Evolutionary conservation across 2,113 vertebrate genomes (phyloP), one percentile per base, ranked within the genome.

Genomic region (Podarcis cretensis): DNA sequence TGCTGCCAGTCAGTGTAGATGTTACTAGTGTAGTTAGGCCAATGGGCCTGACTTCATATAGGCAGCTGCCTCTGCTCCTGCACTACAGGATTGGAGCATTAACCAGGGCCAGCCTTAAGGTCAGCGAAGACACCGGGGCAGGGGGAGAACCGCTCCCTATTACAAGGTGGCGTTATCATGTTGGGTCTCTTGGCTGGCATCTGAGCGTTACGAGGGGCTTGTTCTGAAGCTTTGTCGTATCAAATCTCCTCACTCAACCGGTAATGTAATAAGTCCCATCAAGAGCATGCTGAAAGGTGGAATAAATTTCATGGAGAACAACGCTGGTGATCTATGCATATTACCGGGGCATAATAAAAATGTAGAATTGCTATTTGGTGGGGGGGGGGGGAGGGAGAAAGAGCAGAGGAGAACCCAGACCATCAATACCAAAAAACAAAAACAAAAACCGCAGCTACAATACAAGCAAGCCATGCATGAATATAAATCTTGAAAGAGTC

Each of bases 351-450:
- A 97, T 97, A 96, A 97, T 97, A 97, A 97, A 97, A 96, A 96
- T 96, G 96, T 96, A 96, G 95, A 93, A 93, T 84, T 78, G 43
- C 23, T 27, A 4, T 5, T 54, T 54, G 48, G 10, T 54, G 2
- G 48, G 9, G 10, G 10, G 9, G 48, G 48, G 43, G 23, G 0
- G 14, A n/a, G 9, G 6, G 10, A 30, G 23, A 18, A 9, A 13
- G 94, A 63, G 93, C 23, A 92, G 93, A 83, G 95, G 96, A 94
- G 96, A 97, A 97, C 95, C 95, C 92, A 89, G 92, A 93, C 94
- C 96, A 96, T 97, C 95, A 96, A 97, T 96, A 96, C 95, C 97
- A 97, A 96, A 97, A 97, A 96, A 97, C 95, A 54, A 54, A 54
- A 54, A 48, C 48, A 10, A 48, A 48, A 48, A 54, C 48, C 48